Conservation (phyloP, 2,888 invertebrate species). For the Mellilla xanthometata region DNA sequence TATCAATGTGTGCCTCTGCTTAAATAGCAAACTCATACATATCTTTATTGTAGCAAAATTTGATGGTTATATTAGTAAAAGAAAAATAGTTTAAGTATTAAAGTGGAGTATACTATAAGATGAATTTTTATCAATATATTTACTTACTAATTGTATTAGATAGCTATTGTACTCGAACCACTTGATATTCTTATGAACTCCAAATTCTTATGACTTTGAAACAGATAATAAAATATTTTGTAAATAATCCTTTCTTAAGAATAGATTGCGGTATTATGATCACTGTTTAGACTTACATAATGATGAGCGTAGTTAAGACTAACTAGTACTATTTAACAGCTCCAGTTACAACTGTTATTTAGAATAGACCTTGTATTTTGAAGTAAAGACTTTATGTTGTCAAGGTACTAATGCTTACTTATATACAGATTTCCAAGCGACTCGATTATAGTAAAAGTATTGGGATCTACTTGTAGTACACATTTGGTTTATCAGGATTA, state of each 20-base stretch:
- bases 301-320: too few species aligned
- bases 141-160: constrained; percentile 70
- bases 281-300: constrained; percentile 50
- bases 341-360: constrained; percentile 29
- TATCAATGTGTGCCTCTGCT: constrained; percentile 82
- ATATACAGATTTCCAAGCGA: background rate
- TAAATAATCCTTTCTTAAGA: constrained; percentile 69
- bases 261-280: constrained; percentile 57
- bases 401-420: constrained; percentile 14
- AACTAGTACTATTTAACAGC: too few species aligned
- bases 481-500: constrained; percentile 26
- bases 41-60: constrained; percentile 73
- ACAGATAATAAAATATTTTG: constrained; percentile 74
- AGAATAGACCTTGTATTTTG: constrained; percentile 20
- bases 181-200: constrained; percentile 78
- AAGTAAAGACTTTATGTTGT: background rate
- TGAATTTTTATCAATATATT: constrained; percentile 74
- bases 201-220: constrained; percentile 78
- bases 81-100: constrained; percentile 42
- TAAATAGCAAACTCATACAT: constrained; percentile 72
- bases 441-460: background rate
- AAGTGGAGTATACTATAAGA: constrained; percentile 67
- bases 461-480: background rate
- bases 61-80: constrained; percentile 67
- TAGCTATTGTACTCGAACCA: constrained; percentile 72